Percentiles rank a stretch among this genome's conserved stretches.
Conservation (phyloP, 2,797 vertebrate genomes). For the Cossypha heuglini region DNA sequence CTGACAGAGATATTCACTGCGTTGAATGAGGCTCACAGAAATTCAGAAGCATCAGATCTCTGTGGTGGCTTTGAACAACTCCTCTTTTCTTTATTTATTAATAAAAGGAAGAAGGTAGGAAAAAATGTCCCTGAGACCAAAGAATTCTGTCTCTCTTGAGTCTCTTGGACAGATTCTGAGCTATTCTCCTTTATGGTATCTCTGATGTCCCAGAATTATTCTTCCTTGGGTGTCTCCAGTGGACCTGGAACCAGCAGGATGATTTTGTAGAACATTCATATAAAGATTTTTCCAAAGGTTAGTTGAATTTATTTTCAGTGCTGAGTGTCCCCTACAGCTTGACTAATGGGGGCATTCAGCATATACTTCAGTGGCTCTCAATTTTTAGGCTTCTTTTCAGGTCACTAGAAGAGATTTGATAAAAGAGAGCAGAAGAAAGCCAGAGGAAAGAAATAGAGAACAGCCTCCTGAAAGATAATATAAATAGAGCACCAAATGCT, state of each 20-base stretch:
- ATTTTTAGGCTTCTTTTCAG: slow-evolving; percentile 47
- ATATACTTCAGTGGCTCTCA: slow-evolving; percentile 41
- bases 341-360: slow-evolving; percentile 45
- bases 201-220: slow-evolving; percentile 30
- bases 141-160: not conserved
- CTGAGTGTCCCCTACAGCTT: slow-evolving; percentile 44
- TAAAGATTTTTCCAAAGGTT: slow-evolving; percentile 51
- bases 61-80: slow-evolving; percentile 2
- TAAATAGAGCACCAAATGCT: not conserved
- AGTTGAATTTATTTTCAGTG: slow-evolving; percentile 1
- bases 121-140: slow-evolving; percentile 35
- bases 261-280: slow-evolving; percentile 43
- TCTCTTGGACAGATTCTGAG: not conserved
- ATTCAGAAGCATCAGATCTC: slow-evolving; percentile 7
- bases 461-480: not conserved
- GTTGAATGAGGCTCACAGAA: slow-evolving; percentile 11
- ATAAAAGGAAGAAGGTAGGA: slow-evolving; percentile 18
- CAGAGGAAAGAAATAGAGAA: slow-evolving; percentile 40
- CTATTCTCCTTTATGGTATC: not conserved
- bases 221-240: slow-evolving; percentile 9
- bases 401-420: slow-evolving; percentile 41
- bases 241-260: slow-evolving; percentile 39
- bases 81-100: slow-evolving; percentile 42
- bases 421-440: slow-evolving; percentile 49
- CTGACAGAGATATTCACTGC: not conserved